A percentile compares a stretch with the other conserved stretches of the same genome.
These are phyloP conservation scores for Heterodera schachtii DNA, from an alignment of 1,140 invertebrate genomes.

Conservation along the genomic window DNA sequence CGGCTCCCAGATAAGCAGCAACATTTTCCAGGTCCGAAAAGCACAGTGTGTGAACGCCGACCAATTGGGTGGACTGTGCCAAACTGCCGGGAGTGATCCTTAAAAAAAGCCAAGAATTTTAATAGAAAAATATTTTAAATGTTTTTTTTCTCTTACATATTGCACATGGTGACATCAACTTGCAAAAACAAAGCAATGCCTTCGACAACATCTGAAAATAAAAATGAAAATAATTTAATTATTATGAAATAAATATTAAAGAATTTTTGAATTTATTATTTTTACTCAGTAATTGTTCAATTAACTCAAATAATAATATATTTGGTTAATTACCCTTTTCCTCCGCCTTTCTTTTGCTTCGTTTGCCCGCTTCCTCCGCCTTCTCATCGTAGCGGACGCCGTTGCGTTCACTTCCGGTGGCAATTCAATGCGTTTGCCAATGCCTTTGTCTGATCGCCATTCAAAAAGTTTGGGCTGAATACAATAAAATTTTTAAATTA, in stretches of 20 bases:
- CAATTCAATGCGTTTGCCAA: constrained; percentile 24
- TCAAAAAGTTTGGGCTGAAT: constrained; percentile 23
- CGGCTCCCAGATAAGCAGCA: constrained; percentile 24
- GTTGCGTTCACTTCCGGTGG: constrained; percentile 23
- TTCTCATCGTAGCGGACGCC: constrained; percentile 12
- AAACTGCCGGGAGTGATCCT: neutral
- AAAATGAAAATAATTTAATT: neutral
- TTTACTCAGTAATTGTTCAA: neutral
- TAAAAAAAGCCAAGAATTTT: neutral
- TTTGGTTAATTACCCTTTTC: neutral
- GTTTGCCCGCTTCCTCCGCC: neutral
- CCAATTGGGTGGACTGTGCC: constrained; percentile 4
- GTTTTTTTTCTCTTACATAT: constrained; percentile 2
- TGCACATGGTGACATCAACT: constrained; percentile 33
- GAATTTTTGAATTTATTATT: neutral
- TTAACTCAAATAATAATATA: neutral
- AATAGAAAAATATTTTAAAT: neutral
- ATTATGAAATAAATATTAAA: constrained; percentile 1
- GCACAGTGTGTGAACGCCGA: constrained; percentile 18
- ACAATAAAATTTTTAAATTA: neutral
- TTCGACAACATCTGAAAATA: constrained; percentile 1
- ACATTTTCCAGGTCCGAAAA: constrained; percentile 29
- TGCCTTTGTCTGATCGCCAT: constrained; percentile 15
- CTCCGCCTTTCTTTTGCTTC: constrained; percentile 4
- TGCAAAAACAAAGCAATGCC: constrained; percentile 27